Evolutionary conservation across 2,888 invertebrate species (phyloP).

Genomic region (Eristalis intricaria): DNA sequence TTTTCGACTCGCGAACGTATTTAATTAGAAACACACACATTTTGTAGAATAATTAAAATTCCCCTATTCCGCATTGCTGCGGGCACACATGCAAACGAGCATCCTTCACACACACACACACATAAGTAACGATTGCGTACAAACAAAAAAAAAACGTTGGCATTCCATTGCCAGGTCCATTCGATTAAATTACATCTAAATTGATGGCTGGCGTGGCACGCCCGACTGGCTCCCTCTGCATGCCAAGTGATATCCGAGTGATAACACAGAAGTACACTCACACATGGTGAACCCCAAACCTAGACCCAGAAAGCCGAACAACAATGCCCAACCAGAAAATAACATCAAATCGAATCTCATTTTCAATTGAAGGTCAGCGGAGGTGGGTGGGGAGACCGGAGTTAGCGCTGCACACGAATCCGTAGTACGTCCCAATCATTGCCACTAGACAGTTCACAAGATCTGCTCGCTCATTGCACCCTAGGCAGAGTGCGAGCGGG

Average conservation of each 20-base stretch:
- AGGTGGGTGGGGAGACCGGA: neutral
- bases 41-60: slow-evolving; percentile 64
- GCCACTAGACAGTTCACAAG: slow-evolving; percentile 53
- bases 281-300: slow-evolving; percentile 58
- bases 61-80: slow-evolving; percentile 35
- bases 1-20: slow-evolving; percentile 33
- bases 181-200: slow-evolving; percentile 64
- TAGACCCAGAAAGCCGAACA: slow-evolving; percentile 54
- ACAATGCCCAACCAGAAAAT: slow-evolving; percentile 61
- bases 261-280: slow-evolving; percentile 52
- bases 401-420: neutral
- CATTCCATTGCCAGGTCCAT: slow-evolving; percentile 54
- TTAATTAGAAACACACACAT: slow-evolving; percentile 53
- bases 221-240: neutral
- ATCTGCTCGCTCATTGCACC: slow-evolving; percentile 27
- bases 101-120: neutral
- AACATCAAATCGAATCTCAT: slow-evolving; percentile 68
- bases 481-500: neutral
- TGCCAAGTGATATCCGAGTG: slow-evolving; percentile 39
- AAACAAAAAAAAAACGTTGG: slow-evolving; percentile 2
- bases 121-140: neutral
- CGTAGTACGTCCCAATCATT: slow-evolving; percentile 38
- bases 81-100: neutral
- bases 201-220: slow-evolving; percentile 23
- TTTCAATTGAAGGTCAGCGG: slow-evolving; percentile 63